Base-by-base conservation (phyloP, 2,888 invertebrate genomes). In the Gastrophysa polygoni region DNA sequence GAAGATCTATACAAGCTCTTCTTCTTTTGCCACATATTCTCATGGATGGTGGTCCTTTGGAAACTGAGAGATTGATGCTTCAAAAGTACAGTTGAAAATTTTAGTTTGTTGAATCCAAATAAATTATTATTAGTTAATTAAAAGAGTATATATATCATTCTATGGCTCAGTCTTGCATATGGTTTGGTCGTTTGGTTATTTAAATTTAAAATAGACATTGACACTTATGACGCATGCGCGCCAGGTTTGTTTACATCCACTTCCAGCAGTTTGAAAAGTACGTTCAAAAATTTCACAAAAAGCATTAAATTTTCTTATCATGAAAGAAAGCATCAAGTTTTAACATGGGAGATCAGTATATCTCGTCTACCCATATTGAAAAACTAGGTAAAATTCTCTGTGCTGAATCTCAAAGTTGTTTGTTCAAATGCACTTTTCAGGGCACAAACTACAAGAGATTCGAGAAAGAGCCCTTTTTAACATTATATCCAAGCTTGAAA, bases 401-500 rank as follows among this genome's bases (percentile, higher is more conserved):
- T 58, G 50, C 14, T n/a, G 14, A 24, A 4, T 17, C 16, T 4
- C 21, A 3, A 38, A 38, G 3, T 38, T 1, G 10, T 10, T 29
- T 14, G 8, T 18, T 63, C 46, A 63, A 59, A 47, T 50, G 50
- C 48, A 38, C 11, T 49, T 71, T 68, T 59, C 65, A 81, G 82
- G 78, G 6, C 82, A 82, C 67, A 75, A 77, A 71, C 75, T 82
- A 55, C 72, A 72, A 68, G 82, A 82, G 79, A 82, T 82, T 32
- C 70, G 82, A 43, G 78, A 81, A 75, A 71, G 82, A 59, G 81
- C 81, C 4, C 70, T 82, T 46, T 63, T 75, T 48, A 80, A 79
- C 59, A 76, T 82, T 16, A 67, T 85, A 67, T 85, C 87, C 0
- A 90, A 90, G 77, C 79, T 89, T n/a, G 85, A 85, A 60, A 80